Conservation (phyloP, 2,888 invertebrate species). For the Leucania comma region DNA sequence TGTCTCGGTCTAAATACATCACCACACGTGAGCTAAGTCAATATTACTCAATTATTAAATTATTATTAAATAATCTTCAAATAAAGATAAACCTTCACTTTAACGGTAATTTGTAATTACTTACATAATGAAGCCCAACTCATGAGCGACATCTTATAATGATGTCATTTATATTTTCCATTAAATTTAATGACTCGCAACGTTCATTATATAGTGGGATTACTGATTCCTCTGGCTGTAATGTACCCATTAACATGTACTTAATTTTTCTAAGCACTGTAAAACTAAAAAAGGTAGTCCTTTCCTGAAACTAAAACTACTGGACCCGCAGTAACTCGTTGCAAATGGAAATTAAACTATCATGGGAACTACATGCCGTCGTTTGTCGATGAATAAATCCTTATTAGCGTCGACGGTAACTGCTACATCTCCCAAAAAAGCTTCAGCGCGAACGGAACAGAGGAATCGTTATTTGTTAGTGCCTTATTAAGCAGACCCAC, state of each 20-base stretch:
- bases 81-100: conserved; percentile 25
- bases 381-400: conserved; percentile 4
- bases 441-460: not conserved
- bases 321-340: not conserved
- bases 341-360: conserved; percentile 20
- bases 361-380: not conserved
- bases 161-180: conserved; percentile 48
- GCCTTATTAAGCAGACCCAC: conserved; percentile 27
- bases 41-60: conserved; percentile 69
- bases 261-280: not conserved
- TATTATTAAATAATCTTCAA: conserved; percentile 58
- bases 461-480: conserved; percentile 16
- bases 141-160: conserved; percentile 35
- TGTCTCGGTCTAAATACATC: conserved; percentile 80
- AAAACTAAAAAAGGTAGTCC: not conserved
- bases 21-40: conserved; percentile 77
- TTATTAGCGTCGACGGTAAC: conserved; percentile 3
- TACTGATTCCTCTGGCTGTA: not conserved
- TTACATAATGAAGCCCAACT: conserved; percentile 24
- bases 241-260: conserved; percentile 1
- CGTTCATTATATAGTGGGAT: conserved; percentile 6
- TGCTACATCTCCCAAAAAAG: conserved; percentile 24
- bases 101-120: conserved; percentile 20
- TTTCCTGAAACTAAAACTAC: not conserved
- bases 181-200: conserved; percentile 25